Percentiles rank a stretch among this genome's conserved stretches.
These are phyloP conservation scores for Ophonus ardosiacus DNA, from an alignment of 2,888 invertebrate genomes.

Conservation along the genomic window DNA sequence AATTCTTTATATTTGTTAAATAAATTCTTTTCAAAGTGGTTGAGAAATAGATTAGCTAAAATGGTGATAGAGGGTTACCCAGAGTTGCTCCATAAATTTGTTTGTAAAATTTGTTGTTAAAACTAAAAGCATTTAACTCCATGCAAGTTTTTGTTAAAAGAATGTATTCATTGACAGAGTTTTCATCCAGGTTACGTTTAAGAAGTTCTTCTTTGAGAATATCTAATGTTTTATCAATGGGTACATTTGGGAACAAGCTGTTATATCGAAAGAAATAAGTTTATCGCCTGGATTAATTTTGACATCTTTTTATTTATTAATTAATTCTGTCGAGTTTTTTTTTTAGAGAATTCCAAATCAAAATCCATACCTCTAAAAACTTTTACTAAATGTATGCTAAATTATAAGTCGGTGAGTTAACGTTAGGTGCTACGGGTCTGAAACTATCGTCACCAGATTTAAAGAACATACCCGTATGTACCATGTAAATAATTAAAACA, in stretches of 20 bases:
- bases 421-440: too few relatives aligned
- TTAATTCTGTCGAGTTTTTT: too few relatives aligned
- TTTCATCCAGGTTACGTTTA: neutral
- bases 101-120: neutral
- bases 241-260: neutral
- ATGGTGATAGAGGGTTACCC: constrained; percentile 4
- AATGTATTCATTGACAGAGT: neutral
- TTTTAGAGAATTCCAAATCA: too few relatives aligned
- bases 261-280: neutral
- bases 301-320: too few relatives aligned
- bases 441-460: too few relatives aligned
- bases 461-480: too few relatives aligned
- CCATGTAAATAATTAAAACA: too few relatives aligned
- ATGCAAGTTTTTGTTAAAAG: neutral
- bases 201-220: neutral
- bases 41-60: constrained; percentile 4
- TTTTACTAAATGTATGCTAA: too few relatives aligned
- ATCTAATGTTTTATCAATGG: neutral
- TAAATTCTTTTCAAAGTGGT: too few relatives aligned
- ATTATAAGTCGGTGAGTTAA: too few relatives aligned
- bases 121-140: neutral
- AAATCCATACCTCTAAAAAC: too few relatives aligned
- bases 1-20: neutral
- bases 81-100: neutral
- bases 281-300: neutral